A percentile compares a stretch with the other conserved stretches of the same genome.
These are phyloP conservation scores for Trematomus bernacchii DNA, from an alignment of 2,797 vertebrate genomes.

Conservation along the genomic window DNA sequence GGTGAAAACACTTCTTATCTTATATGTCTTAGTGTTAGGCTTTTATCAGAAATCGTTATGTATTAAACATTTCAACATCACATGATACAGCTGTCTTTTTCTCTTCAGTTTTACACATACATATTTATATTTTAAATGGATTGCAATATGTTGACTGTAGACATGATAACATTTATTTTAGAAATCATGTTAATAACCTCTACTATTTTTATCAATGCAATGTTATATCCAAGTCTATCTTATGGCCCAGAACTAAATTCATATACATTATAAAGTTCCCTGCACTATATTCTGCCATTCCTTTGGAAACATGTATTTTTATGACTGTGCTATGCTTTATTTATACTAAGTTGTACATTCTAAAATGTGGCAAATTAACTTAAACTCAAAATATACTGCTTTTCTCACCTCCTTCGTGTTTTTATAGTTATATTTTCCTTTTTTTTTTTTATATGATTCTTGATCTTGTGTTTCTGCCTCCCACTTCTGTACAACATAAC, in stretches of 20 bases:
- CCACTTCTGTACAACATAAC: not conserved
- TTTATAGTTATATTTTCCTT: slow-evolving; percentile 2
- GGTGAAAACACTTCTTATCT: not conserved
- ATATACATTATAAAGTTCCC: not conserved
- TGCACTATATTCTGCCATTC: not conserved
- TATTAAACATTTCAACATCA: not conserved
- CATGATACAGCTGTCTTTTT: not conserved
- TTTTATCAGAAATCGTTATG: not conserved
- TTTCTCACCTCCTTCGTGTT: not conserved
- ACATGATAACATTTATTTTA: not conserved
- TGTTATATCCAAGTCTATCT: not conserved
- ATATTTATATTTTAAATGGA: not conserved
- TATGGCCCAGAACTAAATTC: not conserved
- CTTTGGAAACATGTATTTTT: not conserved
- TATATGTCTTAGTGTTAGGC: not conserved
- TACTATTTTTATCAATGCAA: not conserved
- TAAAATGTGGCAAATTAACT: not conserved
- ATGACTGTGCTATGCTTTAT: too few species aligned
- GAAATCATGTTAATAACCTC: not conserved
- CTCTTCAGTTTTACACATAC: not conserved
- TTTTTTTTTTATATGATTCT: not conserved
- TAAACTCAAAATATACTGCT: not conserved
- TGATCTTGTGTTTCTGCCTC: not conserved
- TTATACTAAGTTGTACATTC: too few species aligned
- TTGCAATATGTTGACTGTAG: not conserved